Base-by-base conservation (phyloP, 30 jellyfish, hydroid and myxozoan genomes). In the Hydractinia echinata region DNA sequence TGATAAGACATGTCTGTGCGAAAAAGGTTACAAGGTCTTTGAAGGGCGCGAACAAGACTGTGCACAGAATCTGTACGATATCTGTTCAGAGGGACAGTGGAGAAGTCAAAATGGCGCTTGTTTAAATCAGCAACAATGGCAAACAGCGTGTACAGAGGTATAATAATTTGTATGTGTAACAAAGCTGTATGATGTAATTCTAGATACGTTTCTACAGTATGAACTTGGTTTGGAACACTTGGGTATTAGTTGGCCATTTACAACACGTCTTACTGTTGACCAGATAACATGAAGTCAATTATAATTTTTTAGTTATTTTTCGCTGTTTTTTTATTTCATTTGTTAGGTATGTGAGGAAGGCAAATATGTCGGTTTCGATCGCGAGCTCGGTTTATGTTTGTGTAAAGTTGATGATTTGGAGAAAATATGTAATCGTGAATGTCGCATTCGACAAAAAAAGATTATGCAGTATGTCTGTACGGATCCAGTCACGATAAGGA, bases 391-490 rank as follows among this genome's bases (percentile, higher is more conserved):
- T 4, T 52, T 92, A 19, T 92, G 98, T 76, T 55, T 81, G 67
- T 92, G 98, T 72, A 87, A 78, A 84, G 98, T 92, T 66, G 94
- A 64, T 6, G 98, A 92, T 48, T 82, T 92, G 4, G 98, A 86
- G 82, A 58, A 79, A 44, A 80, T 86, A 30, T 92, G 98, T 72
- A 66, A 84, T 81, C 87, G 86, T 51, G 86, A 84, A 20, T 92
- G 98, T 83, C 89, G 98, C 7, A 66, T 82, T 10, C 69, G 77
- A 44, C 96, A 92, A 71, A 82, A 84, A 30, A 70, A 21, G 7
- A 88, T 87, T 15, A 54, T 92, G 76, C 93, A 83, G 55, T 87
- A 83, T 55, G 89, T 87, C 67, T 92, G 98, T 86, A 60, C 92
- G 6, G 81, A 92, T 18, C 98, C 96, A 4, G 71, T 94, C 8